Evolutionary conservation across 2,113 vertebrate genomes (phyloP).

Genomic region (Pelecanoides urinatrix): DNA sequence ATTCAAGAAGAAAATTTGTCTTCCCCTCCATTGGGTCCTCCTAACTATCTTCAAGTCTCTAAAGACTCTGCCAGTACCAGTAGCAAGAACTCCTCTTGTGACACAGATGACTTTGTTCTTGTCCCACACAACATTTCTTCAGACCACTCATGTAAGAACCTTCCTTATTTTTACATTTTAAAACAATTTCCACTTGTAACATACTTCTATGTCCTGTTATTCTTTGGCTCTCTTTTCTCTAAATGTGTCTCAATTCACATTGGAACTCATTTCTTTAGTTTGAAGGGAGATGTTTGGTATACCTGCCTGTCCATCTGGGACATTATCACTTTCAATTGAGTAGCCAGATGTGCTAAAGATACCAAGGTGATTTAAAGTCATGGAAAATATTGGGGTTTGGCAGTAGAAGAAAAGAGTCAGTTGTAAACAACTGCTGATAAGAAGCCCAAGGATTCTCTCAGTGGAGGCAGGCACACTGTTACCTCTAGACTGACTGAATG

Average conservation of each 20-base stretch:
- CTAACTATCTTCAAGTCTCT: constrained; percentile 94
- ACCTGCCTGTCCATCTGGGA: neutral
- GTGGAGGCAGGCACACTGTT: neutral
- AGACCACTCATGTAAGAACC: constrained; percentile 86
- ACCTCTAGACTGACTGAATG: neutral
- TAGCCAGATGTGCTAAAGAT: neutral
- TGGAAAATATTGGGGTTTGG: neutral
- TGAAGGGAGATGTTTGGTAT: neutral
- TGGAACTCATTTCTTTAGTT: neutral
- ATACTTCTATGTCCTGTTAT: neutral
- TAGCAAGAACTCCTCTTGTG: constrained; percentile 95
- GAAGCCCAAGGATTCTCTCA: neutral
- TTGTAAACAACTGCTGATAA: constrained; percentile 3
- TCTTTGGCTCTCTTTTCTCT: neutral
- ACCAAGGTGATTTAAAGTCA: neutral
- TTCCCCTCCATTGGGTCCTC: constrained; percentile 90
- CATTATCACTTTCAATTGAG: neutral
- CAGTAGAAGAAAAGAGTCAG: neutral
- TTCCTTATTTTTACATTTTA: constrained; percentile 25
- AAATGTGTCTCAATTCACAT: neutral
- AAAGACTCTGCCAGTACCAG: constrained; percentile 94
- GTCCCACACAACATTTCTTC: constrained; percentile 90
- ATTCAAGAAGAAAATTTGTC: constrained; percentile 90
- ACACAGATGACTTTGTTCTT: constrained; percentile 96
- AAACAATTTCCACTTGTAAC: neutral